Evolutionary conservation across 2,113 vertebrate genomes (phyloP).

Genomic region (Forbesichthys papilliferus): DNA sequence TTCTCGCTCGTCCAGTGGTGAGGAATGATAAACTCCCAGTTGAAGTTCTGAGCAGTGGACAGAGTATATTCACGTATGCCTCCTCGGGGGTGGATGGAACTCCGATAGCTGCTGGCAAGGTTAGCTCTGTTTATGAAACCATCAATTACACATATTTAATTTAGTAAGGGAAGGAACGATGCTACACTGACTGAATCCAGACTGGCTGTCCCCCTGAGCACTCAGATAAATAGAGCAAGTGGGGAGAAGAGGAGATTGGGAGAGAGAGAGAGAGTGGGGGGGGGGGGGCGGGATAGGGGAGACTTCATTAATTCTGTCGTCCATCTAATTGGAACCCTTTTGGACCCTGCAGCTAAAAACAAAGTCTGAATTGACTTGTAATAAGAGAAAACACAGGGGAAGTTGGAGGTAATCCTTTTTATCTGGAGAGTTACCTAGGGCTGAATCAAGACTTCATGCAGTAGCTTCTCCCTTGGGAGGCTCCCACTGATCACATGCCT

Average conservation of each 20-base stretch:
- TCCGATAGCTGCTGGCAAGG: slow-evolving; percentile 70
- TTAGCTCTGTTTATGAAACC: slow-evolving; percentile 74
- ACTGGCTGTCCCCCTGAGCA: slow-evolving; percentile 73
- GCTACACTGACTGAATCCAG: slow-evolving; percentile 69
- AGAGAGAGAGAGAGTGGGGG: slow-evolving; percentile 32
- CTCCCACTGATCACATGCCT: slow-evolving; percentile 48
- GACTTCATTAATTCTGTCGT: slow-evolving; percentile 72
- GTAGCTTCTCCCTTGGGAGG: slow-evolving; percentile 49
- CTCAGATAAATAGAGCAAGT: slow-evolving; percentile 73
- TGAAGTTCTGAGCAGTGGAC: slow-evolving; percentile 32
- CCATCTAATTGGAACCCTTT: slow-evolving; percentile 72
- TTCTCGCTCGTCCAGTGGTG: slow-evolving; percentile 1
- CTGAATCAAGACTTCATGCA: slow-evolving; percentile 58
- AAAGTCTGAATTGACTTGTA: slow-evolving; percentile 65
- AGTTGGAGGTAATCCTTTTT: slow-evolving; percentile 49
- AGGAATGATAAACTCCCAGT: slow-evolving; percentile 34
- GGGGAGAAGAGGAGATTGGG: slow-evolving; percentile 48
- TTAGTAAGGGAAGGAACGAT: slow-evolving; percentile 64
- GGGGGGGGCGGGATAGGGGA: slow-evolving; percentile 37
- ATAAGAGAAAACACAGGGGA: slow-evolving; percentile 56
- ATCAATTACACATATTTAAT: slow-evolving; percentile 77
- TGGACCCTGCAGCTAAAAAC: slow-evolving; percentile 66
- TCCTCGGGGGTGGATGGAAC: slow-evolving; percentile 39
- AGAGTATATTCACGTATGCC: slow-evolving; percentile 52
- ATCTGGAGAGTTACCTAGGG: slow-evolving; percentile 56